Evolutionary conservation across 2,113 vertebrate species (phyloP).

Genomic region (Regulus satrapa): DNA sequence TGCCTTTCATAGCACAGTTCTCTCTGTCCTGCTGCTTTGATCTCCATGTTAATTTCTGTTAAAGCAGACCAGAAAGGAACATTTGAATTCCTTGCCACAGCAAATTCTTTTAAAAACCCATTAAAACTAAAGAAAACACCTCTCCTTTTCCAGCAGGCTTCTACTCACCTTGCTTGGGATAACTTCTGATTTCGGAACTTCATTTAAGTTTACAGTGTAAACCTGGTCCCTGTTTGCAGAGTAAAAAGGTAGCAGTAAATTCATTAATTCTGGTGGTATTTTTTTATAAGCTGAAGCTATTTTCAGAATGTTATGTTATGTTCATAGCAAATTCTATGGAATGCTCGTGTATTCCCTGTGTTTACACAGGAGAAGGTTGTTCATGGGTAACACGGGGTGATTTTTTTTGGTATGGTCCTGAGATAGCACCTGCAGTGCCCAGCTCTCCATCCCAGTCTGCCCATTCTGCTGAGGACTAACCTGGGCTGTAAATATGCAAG

Average conservation of each 20-base stretch:
- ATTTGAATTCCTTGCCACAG: not conserved
- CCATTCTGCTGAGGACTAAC: not conserved
- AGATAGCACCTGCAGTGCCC: not conserved
- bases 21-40: constrained; percentile 91
- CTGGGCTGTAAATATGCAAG: not conserved
- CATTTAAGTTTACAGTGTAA: constrained; percentile 95
- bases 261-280: not conserved
- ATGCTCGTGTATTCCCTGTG: constrained; percentile 26
- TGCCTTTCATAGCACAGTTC: constrained; percentile 96
- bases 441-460: not conserved
- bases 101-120: not conserved
- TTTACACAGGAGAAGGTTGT: not conserved
- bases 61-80: constrained; percentile 27
- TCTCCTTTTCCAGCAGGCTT: not conserved
- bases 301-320: constrained; percentile 17
- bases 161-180: constrained; percentile 89
- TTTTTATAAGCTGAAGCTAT: constrained; percentile 22
- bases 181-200: constrained; percentile 92
- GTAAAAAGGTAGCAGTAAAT: constrained; percentile 15
- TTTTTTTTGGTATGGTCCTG: not conserved
- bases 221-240: constrained; percentile 90
- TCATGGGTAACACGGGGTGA: not conserved
- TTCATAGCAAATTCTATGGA: not conserved
- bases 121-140: not conserved
- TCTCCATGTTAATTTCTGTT: constrained; percentile 94